Base-by-base conservation (phyloP, 2,113 vertebrate genomes). In the Pavo muticus region DNA sequence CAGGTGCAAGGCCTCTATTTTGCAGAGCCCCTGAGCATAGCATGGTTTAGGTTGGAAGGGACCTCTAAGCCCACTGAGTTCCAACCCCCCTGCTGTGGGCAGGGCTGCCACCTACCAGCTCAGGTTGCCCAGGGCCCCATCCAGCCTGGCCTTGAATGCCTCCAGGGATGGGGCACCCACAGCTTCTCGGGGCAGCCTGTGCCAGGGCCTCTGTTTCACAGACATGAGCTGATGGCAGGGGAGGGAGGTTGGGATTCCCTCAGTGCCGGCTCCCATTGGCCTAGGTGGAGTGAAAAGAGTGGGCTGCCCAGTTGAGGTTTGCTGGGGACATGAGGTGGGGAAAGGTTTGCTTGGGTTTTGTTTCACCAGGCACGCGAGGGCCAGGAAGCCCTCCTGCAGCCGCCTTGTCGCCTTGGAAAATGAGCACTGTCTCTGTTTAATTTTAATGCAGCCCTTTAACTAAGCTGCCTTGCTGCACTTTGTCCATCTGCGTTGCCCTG, bases 401-500 rank as follows among this genome's bases (percentile, higher is more conserved):
- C 11, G 7, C 92, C 3, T 3, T 8, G 7, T 80, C 6, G 52
- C 16, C 65, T 57, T 80, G 72, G 83, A 95, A 96, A 96, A 87
- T 8, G 70, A 80, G 76, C 81, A 37, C 80, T 2, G 4, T 52
- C 80, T 78, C 91, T 85, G 70, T 75, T 93, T 84, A 75, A 93
- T 94, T 94, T 97, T 91, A 96, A 94, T 79, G 90, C 81, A 95
- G 86, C 67, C 82, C 81, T 94, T 96, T 97, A 96, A 95, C 95
- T 81, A 93, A 89, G 79, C 74, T 91, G 83, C 59, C 88, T 94
- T n/a, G 4, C 10, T 95, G 74, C 65, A 93, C 87, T 96, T 96
- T 91, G 91, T 84, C 72, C 86, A 91, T 94, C 92, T 96, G 96
- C 94, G 94, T 97, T 30, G 2, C 94, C 65, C 96, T 83, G 56